Evolutionary conservation across 2,113 vertebrate genomes (phyloP), one percentile per base, ranked within the genome.

Genomic region (Scomber japonicus): DNA sequence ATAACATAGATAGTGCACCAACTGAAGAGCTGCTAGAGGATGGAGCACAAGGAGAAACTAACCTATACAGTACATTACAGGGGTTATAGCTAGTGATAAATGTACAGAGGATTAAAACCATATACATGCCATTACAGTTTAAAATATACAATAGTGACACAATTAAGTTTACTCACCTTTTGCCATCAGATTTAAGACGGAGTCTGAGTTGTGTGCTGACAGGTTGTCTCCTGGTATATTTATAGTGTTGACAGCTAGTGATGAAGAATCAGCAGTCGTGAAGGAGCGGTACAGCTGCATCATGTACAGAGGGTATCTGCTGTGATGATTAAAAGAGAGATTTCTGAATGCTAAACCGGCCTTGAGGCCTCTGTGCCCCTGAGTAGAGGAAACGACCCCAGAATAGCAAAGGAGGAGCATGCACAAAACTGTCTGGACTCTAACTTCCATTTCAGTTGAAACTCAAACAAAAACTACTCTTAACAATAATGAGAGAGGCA

Each of bases 271-370:
- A 0, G 81, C 82, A 0, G 56, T 61, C 64, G 27, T 89, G 89
- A 95, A 92, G 61, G 94, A 90, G 72, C 90, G 93, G 82, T 96
- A 96, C 21, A 97, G 91, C 86, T 97, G 95, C 95, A 97, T 94
- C 96, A 97, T 97, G 91, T 96, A 96, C 44, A 82, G 71, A 27
- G 96, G 95, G 78, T 91, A 96, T 40, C 85, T 80, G 77, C 78
- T 83, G 21, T 61, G 75, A 21, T 73, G 72, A 48, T 40, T 72
- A 0, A 44, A 7, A 0, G 91, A 85, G 8, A 78, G 27, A 60
- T 85, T 92, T 70, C 75, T 81, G 9, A 48, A 62, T 40, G 75
- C 83, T 14, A 44, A 73, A 50, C 46, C 46, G 8, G 49, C 67
- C 51, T 74, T 8, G 0, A 40, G 68, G 40, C 46, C 59, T 11